phyloP scores from a whole-genome alignment of 2,113 vertebrate species.

The Pluvialis apricaria region DNA sequence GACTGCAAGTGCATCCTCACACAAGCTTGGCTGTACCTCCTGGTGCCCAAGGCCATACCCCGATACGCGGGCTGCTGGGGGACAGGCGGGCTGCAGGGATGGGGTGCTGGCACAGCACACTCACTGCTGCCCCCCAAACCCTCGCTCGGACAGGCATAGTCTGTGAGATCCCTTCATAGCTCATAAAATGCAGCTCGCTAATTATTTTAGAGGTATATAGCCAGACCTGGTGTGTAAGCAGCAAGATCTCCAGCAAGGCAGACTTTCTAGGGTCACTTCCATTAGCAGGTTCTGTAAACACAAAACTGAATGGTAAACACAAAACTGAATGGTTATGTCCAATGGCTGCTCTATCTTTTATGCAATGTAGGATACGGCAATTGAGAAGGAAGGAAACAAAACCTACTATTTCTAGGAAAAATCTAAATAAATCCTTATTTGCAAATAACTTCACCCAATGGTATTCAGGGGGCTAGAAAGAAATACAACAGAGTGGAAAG shows the following conservation, averaged over 20 bases:
- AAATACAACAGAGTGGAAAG: not conserved
- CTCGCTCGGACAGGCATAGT: not conserved
- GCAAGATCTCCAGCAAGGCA: not conserved
- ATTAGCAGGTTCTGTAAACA: not conserved
- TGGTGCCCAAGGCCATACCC: not conserved
- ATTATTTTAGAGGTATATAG: not conserved
- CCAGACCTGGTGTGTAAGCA: not conserved
- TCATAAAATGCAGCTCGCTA: not conserved
- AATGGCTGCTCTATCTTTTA: not conserved
- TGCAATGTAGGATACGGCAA: not conserved
- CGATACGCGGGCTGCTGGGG: accelerated
- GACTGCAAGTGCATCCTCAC: not conserved
- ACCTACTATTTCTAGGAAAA: not conserved
- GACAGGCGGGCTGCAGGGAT: not conserved
- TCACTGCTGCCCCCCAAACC: not conserved
- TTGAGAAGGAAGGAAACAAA: not conserved
- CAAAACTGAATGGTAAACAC: not conserved
- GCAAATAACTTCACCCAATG: not conserved
- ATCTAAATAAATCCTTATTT: not conserved
- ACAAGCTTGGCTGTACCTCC: not conserved
- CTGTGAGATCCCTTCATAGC: not conserved
- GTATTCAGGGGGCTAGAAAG: not conserved
- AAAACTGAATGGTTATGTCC: not conserved
- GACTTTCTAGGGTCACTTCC: not conserved
- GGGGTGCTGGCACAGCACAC: not conserved